Percentiles rank a stretch among this genome's conserved stretches.
These are phyloP conservation scores for Hydractinia symbiolongicarpus DNA, from an alignment of 30 jellyfish, hydroid and myxozoan genomes.

Conservation along the genomic window DNA sequence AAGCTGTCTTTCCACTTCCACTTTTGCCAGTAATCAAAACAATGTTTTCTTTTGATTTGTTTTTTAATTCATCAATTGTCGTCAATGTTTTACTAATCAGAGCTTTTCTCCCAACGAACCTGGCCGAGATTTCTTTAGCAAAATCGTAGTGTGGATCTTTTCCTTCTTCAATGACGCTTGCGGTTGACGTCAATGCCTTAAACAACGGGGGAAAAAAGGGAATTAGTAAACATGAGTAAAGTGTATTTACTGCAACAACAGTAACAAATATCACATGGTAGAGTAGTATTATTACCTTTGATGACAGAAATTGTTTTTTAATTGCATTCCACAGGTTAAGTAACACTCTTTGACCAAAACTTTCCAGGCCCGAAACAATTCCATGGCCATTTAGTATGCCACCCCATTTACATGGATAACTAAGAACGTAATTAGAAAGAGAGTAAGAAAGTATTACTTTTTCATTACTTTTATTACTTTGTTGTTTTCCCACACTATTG, in stretches of 20 bases:
- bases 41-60: constrained; percentile 24
- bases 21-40: constrained; percentile 60
- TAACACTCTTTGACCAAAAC: constrained; percentile 67
- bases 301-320: constrained; percentile 23
- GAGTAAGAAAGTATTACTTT: not conserved
- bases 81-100: constrained; percentile 15
- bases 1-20: constrained; percentile 85
- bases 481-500: no score
- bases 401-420: constrained; percentile 83
- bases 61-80: not conserved
- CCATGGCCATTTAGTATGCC: constrained; percentile 78
- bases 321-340: constrained; percentile 71
- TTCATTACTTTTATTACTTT: no score
- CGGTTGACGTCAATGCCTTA: no score
- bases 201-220: no score
- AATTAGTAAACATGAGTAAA: no score
- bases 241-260: no score
- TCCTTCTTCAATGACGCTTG: not conserved
- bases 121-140: constrained; percentile 56
- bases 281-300: not conserved
- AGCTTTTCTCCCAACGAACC: constrained; percentile 63
- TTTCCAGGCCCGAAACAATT: constrained; percentile 52
- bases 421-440: constrained; percentile 2
- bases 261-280: no score
- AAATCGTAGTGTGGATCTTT: constrained; percentile 44